Evolutionary conservation across 2,113 vertebrate species (phyloP).

Genomic region (Trichomycterus rosablanca): DNA sequence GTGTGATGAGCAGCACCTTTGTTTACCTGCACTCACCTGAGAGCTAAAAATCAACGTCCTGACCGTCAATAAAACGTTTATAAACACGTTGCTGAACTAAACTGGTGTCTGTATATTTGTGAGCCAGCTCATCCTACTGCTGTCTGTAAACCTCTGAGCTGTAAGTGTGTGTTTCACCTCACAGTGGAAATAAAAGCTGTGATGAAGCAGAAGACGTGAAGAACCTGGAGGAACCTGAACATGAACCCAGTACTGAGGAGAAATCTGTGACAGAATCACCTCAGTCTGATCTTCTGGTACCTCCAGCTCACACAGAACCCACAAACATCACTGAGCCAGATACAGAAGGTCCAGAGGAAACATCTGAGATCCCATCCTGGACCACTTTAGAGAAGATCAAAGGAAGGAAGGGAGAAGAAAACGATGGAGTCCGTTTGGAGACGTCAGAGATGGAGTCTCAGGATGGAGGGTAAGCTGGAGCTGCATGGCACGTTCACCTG

Average conservation of each 20-base stretch:
- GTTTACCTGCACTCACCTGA: too few species aligned
- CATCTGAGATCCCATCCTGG: too few species aligned
- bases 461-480: constrained; percentile 39
- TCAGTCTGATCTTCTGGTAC: background rate
- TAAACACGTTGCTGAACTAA: background rate
- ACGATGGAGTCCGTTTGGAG: background rate
- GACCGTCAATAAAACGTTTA: background rate
- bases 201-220: constrained; percentile 9
- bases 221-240: constrained; percentile 26
- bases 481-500: background rate
- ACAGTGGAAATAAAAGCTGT: constrained; percentile 36
- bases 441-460: background rate
- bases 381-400: constrained; percentile 42
- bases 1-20: too few species aligned
- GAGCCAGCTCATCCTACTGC: background rate
- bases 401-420: background rate
- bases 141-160: background rate
- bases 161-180: constrained; percentile 24
- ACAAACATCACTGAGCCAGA: constrained; percentile 13
- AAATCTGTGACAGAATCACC: background rate
- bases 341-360: too few species aligned
- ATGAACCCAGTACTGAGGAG: background rate
- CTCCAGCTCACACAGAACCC: too few species aligned
- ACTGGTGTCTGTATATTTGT: background rate
- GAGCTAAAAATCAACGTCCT: background rate